phyloP scores from a whole-genome alignment of 92 coral and sea anemone species.

The Parazoanthus darwini region DNA sequence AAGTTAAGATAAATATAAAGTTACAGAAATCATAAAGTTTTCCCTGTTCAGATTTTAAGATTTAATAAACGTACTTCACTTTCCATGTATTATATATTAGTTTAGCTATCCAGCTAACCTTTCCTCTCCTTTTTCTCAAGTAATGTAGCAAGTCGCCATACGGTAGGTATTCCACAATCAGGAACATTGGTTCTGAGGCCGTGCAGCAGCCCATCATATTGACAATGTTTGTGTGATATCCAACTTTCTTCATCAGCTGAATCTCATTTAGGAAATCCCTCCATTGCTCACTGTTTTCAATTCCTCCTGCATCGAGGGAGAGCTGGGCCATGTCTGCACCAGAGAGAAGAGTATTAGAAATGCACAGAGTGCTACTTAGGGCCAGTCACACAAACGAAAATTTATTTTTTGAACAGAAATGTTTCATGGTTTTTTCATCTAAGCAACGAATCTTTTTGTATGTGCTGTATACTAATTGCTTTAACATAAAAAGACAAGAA shows the following conservation, averaged over 20 bases:
- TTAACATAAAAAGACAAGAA: too few relatives aligned
- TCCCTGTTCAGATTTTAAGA: too few relatives aligned
- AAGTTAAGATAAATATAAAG: too few relatives aligned
- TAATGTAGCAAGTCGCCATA: slow-evolving; percentile 75
- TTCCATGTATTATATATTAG: background rate
- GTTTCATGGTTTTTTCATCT: too few relatives aligned
- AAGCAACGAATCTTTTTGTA: too few relatives aligned
- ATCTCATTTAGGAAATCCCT: slow-evolving; percentile 80
- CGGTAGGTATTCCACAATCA: slow-evolving; percentile 76
- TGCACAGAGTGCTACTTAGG: too few relatives aligned
- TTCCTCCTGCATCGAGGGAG: slow-evolving; percentile 30
- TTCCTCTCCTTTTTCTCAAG: slow-evolving; percentile 72
- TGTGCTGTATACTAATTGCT: too few relatives aligned
- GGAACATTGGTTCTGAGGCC: slow-evolving; percentile 74
- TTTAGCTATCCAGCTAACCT: slow-evolving; percentile 36
- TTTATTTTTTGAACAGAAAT: too few relatives aligned
- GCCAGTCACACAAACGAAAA: too few relatives aligned
- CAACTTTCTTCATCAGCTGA: slow-evolving; percentile 83
- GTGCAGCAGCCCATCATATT: slow-evolving; percentile 85
- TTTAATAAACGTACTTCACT: background rate
- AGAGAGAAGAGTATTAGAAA: background rate
- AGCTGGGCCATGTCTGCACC: slow-evolving; percentile 53
- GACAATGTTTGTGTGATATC: slow-evolving; percentile 78
- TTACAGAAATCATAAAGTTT: too few relatives aligned
- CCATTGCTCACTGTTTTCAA: slow-evolving; percentile 61